A percentile compares a stretch with the other conserved stretches of the same genome.
phyloP scores from a whole-genome alignment of 2,113 vertebrate species.

The Panthera tigris region DNA sequence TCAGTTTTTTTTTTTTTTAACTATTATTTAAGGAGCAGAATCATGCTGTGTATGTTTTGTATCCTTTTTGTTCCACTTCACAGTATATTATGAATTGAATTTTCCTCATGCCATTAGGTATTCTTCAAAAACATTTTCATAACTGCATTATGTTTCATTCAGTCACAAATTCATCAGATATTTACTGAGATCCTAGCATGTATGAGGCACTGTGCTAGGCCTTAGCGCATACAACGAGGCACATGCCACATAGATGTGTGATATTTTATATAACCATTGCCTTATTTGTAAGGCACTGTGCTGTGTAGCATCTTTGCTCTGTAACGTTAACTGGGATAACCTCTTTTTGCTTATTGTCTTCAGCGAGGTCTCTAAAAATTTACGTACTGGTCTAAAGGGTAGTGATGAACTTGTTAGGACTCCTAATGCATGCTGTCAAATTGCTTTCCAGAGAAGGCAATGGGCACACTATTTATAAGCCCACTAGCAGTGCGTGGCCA shows the following conservation, averaged over 20 bases:
- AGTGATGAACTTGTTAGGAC: not conserved
- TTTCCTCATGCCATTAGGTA: conserved; percentile 12
- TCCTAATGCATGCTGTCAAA: not conserved
- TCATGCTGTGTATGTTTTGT: not conserved
- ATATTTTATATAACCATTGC: not conserved
- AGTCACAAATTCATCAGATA: not conserved
- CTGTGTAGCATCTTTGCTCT: not conserved
- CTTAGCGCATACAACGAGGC: not conserved
- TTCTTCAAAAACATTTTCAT: conserved; percentile 44
- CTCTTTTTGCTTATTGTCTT: not conserved
- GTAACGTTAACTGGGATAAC: not conserved
- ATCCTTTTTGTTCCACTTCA: not conserved
- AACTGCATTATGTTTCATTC: not conserved
- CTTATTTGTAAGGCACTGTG: not conserved
- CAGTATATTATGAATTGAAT: not conserved
- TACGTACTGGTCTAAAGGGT: not conserved
- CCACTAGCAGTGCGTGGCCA: not conserved
- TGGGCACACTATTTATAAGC: not conserved
- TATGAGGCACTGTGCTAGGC: not conserved
- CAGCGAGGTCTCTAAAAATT: conserved; percentile 14
- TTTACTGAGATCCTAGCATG: not conserved
- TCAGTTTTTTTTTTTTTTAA: conserved; percentile 16
- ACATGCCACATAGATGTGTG: not conserved
- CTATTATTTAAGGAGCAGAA: not conserved
- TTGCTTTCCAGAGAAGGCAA: not conserved